Conservation (phyloP, 2,797 vertebrate genomes). For the Crocidura indochinensis region DNA sequence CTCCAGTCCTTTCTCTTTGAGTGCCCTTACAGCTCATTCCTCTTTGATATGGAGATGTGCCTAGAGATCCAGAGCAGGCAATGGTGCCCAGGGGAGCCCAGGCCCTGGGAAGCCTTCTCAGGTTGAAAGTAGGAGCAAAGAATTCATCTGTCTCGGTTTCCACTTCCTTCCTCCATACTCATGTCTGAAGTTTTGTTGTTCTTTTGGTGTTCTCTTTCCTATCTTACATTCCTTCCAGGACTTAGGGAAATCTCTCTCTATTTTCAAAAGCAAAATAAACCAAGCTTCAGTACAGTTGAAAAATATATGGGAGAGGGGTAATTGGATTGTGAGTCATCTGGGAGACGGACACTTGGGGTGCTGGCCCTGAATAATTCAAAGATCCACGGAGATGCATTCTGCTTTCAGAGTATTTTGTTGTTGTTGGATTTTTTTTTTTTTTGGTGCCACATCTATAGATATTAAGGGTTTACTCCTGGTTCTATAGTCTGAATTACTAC, state of each 20-base stretch:
- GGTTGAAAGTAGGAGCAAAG: constrained; percentile 72
- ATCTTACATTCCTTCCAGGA: constrained; percentile 60
- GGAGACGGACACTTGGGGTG: neutral
- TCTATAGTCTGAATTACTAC: too few species aligned
- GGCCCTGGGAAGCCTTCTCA: constrained; percentile 40
- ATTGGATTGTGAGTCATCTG: neutral
- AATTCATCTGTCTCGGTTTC: constrained; percentile 62
- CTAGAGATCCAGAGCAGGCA: constrained; percentile 44
- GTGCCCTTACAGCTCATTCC: neutral
- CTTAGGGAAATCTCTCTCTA: constrained; percentile 67
- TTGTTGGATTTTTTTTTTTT: too few species aligned
- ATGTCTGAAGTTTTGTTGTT: constrained; percentile 78
- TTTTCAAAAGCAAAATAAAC: constrained; percentile 80
- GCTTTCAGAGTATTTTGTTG: neutral
- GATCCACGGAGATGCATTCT: neutral
- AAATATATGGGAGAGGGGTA: neutral
- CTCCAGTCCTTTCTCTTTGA: constrained; percentile 2
- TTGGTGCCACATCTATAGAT: too few species aligned
- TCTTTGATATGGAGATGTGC: constrained; percentile 82
- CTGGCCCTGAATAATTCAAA: constrained; percentile 65
- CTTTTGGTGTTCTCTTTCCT: constrained; percentile 73
- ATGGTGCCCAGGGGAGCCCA: neutral
- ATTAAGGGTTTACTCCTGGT: too few species aligned
- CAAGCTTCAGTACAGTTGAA: neutral
- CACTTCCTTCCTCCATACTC: constrained; percentile 73